A percentile compares a stretch with the other conserved stretches of the same genome.
Evolutionary conservation across 2,888 invertebrate species (phyloP).

Genomic region (Leptopilina myrica): DNA sequence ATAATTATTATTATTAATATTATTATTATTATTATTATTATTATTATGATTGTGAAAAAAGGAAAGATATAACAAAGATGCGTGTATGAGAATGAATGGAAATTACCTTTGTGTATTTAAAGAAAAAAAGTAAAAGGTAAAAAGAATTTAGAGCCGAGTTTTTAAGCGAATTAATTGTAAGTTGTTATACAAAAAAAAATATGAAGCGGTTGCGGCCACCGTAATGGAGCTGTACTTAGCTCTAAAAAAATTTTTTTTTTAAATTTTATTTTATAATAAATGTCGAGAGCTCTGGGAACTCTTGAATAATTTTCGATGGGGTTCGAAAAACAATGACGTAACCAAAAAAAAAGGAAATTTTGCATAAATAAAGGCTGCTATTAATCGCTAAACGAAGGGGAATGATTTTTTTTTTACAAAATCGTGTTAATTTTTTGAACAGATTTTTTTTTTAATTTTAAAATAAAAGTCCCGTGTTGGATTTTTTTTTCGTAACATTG

Average conservation of each 20-base stretch:
- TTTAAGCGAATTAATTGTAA: constrained; percentile 51
- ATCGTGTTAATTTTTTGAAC: constrained; percentile 67
- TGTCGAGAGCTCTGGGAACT: constrained; percentile 18
- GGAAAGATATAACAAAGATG: constrained; percentile 59
- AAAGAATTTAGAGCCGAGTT: constrained; percentile 53
- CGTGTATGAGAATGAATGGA: constrained; percentile 49
- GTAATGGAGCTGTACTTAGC: constrained; percentile 56
- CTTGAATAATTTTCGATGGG: constrained; percentile 36
- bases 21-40: constrained; percentile 52
- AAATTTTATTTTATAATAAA: neutral
- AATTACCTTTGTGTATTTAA: constrained; percentile 47
- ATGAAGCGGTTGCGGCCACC: constrained; percentile 46
- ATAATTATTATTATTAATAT: constrained; percentile 54
- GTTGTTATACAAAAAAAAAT: constrained; percentile 47
- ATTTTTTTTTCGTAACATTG: constrained; percentile 69
- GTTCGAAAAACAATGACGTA: constrained; percentile 60
- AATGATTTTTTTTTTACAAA: constrained; percentile 67
- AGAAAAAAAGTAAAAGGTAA: constrained; percentile 54
- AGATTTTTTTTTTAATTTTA: constrained; percentile 58
- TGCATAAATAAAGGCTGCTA: constrained; percentile 61
- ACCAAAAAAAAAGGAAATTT: constrained; percentile 61
- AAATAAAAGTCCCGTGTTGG: constrained; percentile 64
- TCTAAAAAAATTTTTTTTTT: constrained; percentile 15
- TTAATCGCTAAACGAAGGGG: constrained; percentile 59
- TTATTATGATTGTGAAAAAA: constrained; percentile 55